A percentile compares a stretch with the other conserved stretches of the same genome.
These are phyloP conservation scores for Brachyopa scutellaris DNA, from an alignment of 2,888 invertebrate genomes.

Conservation along the genomic window DNA sequence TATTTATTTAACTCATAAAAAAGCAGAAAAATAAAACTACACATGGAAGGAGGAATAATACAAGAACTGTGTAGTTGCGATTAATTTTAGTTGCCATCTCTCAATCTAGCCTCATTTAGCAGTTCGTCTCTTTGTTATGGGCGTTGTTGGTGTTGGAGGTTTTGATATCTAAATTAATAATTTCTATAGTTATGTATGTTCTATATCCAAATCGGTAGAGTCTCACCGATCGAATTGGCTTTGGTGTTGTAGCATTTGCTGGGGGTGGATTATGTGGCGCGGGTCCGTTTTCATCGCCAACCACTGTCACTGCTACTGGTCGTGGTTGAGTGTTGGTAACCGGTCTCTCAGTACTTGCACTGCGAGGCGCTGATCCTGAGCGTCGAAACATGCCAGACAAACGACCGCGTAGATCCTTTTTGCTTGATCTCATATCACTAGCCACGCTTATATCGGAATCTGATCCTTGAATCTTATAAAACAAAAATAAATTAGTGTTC, in stretches of 20 bases:
- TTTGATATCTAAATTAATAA: constrained; percentile 77
- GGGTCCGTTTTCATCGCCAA: constrained; percentile 79
- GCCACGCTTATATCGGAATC: constrained; percentile 88
- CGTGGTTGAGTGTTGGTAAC: constrained; percentile 81
- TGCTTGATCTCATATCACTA: constrained; percentile 85
- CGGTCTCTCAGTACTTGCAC: constrained; percentile 83
- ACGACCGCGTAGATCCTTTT: constrained; percentile 90
- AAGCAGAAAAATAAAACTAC: constrained; percentile 12
- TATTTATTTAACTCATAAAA: constrained; percentile 11
- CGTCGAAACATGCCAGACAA: constrained; percentile 92
- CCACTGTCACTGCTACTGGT: constrained; percentile 83
- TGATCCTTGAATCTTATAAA: constrained; percentile 85
- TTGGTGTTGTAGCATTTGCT: constrained; percentile 79
- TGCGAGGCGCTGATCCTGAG: constrained; percentile 85
- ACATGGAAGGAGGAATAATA: constrained; percentile 62
- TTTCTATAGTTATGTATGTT: no score
- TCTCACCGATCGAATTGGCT: constrained; percentile 79
- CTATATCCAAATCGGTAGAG: background rate
- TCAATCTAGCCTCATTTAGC: constrained; percentile 50
- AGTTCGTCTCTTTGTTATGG: constrained; percentile 77
- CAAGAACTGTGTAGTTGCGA: constrained; percentile 15
- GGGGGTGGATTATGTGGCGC: constrained; percentile 79
- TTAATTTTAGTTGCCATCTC: background rate
- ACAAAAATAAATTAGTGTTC: no score
- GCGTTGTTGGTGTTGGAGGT: constrained; percentile 80